Evolutionary conservation across 2,888 invertebrate genomes (phyloP), one percentile per base, ranked within the genome.

Genomic region (Coelinius sp.): DNA sequence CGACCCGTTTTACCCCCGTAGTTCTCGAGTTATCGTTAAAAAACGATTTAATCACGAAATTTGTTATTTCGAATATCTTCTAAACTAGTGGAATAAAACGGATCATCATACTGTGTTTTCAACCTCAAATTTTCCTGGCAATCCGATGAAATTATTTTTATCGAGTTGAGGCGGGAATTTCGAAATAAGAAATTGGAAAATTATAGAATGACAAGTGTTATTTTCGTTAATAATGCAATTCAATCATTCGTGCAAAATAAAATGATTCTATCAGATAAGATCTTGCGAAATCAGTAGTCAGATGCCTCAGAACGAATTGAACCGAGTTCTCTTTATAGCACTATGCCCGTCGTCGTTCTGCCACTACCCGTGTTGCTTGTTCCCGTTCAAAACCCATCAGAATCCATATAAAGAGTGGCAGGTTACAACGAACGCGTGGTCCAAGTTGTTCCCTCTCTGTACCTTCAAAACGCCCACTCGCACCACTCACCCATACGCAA

Each of bases 331-430:
- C 35, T 67, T 71, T 71, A 71, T 71, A 67, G 71, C 71, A 68
- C 67, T 25, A 31, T 41, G 41, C 59, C 66, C 66, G 71, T 71
- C 71, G 65, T 71, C 46, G 66, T 59, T 27, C 25, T 67, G 67
- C 62, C 68, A 72, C 72, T 72, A 72, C 72, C 44, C 20, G 72
- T 72, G 72, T 68, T 72, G 63, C 68, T 20, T 10, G 64, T 65
- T 70, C 63, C 67, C 69, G 25, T 75, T 75, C 68, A 71, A 75
- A 63, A 76, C 71, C 71, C 76, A 78, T 75, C 74, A 76, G 75
- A 72, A 75, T 70, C 76, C 78, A 75, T 78, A 76, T 76, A 76
- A 75, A 78, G 78, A 75, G 72, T 70, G 75, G 73, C 63, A 63
- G 63, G 63, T 63, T 59, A 59, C 59, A 59, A 59, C 59, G 31